These are phyloP conservation scores for Henicopernis longicauda DNA, from an alignment of 2,113 vertebrate genomes.

Conservation along the genomic window DNA sequence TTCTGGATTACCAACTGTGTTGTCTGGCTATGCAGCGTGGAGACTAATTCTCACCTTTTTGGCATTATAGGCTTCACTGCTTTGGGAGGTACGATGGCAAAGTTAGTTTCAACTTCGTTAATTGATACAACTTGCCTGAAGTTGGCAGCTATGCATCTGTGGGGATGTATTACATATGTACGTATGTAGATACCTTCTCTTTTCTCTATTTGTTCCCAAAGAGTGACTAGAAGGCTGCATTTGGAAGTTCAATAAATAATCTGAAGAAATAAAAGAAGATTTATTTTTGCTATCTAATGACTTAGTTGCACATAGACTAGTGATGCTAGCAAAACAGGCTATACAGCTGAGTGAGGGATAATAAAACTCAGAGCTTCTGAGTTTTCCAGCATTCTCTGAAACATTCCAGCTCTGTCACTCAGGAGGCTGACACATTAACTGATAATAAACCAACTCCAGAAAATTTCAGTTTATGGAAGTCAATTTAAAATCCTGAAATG, in stretches of 20 bases:
- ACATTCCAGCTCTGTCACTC: not conserved
- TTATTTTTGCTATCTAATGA: not conserved
- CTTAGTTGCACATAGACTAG: not conserved
- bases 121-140: not conserved
- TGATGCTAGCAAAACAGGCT: not conserved
- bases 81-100: fast-evolving
- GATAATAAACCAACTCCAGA: not conserved
- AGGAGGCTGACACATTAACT: not conserved
- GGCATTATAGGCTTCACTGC: not conserved
- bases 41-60: not conserved
- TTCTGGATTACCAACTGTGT: not conserved
- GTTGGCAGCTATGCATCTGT: not conserved
- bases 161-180: not conserved
- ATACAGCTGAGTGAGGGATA: not conserved
- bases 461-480: not conserved
- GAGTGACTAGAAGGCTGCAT: not conserved
- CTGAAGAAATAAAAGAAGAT: not conserved
- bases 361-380: not conserved
- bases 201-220: not conserved
- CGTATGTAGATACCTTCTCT: not conserved
- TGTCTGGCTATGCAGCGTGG: not conserved
- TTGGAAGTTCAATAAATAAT: not conserved
- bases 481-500: not conserved
- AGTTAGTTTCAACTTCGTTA: not conserved
- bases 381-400: not conserved